Evolutionary conservation across 2,113 vertebrate species (phyloP).

Genomic region (Phyllopteryx taeniolatus): DNA sequence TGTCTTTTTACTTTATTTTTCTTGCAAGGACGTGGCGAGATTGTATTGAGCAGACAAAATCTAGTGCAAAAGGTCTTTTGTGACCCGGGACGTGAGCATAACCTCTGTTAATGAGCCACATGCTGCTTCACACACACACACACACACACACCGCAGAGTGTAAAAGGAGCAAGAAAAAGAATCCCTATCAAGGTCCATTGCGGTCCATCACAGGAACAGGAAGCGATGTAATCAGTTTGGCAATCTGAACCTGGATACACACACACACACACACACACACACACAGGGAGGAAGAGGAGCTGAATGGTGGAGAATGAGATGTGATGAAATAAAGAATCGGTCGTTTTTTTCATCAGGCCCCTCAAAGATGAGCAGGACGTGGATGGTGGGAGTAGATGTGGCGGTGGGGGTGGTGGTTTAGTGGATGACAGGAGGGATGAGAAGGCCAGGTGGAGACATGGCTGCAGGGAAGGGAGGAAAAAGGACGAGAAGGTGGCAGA

Average conservation of each 20-base stretch:
- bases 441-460: conserved; percentile 24
- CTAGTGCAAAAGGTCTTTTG: too few relatives aligned
- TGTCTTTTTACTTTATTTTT: too few relatives aligned
- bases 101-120: background rate
- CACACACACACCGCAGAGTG: conserved; percentile 16
- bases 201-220: conserved; percentile 38
- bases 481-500: background rate
- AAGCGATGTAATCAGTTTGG: conserved; percentile 41
- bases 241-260: conserved; percentile 16
- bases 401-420: background rate
- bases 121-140: conserved; percentile 35
- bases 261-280: conserved; percentile 15
- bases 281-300: conserved; percentile 5
- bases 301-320: conserved; percentile 8
- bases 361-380: conserved; percentile 22
- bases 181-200: conserved; percentile 29
- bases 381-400: conserved; percentile 17
- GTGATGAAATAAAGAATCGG: conserved; percentile 47
- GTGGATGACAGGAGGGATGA: conserved; percentile 12
- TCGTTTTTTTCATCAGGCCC: conserved; percentile 46
- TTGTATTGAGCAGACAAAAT: too few relatives aligned
- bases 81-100: background rate
- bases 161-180: conserved; percentile 25
- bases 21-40: too few relatives aligned
- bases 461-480: conserved; percentile 12